Evolutionary conservation across 2,888 invertebrate species (phyloP).

Genomic region (Dicyrtoma fusca): DNA sequence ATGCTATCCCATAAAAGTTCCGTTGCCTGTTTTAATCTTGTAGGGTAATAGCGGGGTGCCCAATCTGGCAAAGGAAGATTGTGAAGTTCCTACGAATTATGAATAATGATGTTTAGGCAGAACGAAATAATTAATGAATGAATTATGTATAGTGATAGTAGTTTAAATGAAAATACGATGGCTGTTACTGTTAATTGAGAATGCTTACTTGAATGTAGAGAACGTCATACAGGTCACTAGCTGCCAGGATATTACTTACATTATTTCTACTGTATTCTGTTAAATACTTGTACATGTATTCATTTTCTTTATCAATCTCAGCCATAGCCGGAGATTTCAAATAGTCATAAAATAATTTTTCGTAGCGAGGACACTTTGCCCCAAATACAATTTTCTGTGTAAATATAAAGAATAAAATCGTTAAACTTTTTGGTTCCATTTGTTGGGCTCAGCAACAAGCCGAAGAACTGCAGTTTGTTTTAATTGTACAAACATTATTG

Average conservation of each 20-base stretch:
- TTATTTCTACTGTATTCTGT: conserved; percentile 66
- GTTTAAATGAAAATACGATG: too few species aligned
- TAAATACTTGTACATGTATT: conserved; percentile 69
- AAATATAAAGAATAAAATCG: conserved; percentile 5
- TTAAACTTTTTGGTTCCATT: neutral
- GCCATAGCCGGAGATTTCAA: conserved; percentile 55
- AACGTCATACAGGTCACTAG: conserved; percentile 70
- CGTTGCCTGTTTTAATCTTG: conserved; percentile 58
- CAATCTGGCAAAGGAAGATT: conserved; percentile 68
- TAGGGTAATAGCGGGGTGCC: conserved; percentile 67
- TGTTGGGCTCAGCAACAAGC: neutral
- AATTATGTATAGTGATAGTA: too few species aligned
- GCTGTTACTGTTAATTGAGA: too few species aligned
- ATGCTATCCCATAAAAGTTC: conserved; percentile 29
- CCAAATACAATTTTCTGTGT: conserved; percentile 59
- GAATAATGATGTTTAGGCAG: too few species aligned
- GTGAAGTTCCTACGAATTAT: conserved; percentile 65
- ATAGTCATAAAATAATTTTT: conserved; percentile 64
- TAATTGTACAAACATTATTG: neutral
- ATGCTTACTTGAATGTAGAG: conserved; percentile 64
- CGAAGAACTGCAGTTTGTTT: neutral
- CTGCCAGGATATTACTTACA: conserved; percentile 64
- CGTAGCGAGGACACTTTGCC: conserved; percentile 70
- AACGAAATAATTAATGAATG: too few species aligned
- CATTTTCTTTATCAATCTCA: conserved; percentile 60